Percentiles rank a stretch among this genome's conserved stretches.
Conservation (phyloP, 2,113 vertebrate species). For the Egretta garzetta region DNA sequence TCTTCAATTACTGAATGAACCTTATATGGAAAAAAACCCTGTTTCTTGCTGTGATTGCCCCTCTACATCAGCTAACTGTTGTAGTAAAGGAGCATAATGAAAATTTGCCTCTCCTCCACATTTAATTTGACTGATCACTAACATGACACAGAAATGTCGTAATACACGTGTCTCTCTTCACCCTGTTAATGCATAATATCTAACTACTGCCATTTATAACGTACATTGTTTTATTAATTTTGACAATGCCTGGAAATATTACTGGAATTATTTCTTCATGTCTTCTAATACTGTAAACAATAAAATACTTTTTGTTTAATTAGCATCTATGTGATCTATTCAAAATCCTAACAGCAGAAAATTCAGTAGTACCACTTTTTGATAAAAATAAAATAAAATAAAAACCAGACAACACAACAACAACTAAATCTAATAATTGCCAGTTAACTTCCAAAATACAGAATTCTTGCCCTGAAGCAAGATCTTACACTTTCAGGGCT, state of each 20-base stretch:
- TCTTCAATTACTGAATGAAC: neutral
- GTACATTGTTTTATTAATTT: neutral
- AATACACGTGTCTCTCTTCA: neutral
- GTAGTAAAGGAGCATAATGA: neutral
- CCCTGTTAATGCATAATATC: neutral
- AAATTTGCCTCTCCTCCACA: neutral
- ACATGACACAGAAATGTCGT: neutral
- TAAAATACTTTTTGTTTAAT: neutral
- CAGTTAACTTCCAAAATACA: constrained; percentile 1
- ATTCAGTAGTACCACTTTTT: neutral
- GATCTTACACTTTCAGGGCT: neutral
- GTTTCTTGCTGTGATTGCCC: neutral
- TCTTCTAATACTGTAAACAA: neutral
- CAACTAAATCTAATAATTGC: neutral
- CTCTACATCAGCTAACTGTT: accelerated
- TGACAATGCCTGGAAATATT: neutral
- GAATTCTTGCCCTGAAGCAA: neutral
- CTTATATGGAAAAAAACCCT: neutral
- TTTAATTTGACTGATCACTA: neutral
- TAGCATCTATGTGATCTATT: accelerated
- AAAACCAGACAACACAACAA: neutral
- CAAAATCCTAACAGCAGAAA: neutral
- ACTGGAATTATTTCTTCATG: neutral
- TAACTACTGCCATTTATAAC: neutral
- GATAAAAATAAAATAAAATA: neutral